Base-by-base conservation (phyloP, 1,140 invertebrate species). In the Lasaia peninsularis region DNA sequence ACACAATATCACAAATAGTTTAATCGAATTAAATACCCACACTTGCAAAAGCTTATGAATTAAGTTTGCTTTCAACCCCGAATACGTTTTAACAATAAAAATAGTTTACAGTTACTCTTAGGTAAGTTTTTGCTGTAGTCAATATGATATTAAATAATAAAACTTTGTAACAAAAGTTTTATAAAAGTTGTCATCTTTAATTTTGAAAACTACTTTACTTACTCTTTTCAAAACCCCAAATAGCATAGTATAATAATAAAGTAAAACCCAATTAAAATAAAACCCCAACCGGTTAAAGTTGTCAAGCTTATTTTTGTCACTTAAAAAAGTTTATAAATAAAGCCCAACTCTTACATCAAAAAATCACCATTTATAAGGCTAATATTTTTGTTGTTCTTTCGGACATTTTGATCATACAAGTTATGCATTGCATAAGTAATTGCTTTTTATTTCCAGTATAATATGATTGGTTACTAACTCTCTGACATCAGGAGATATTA, bases 391-490 rank as follows among this genome's bases (percentile, higher is more conserved):
- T 18, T 18, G n/a, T 37, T 44, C 5, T 6, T 18, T 44, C 1
- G 18, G 37, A 16, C 37, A 44, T 16, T 44, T 44, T 44, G 14
- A 9, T 44, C 10, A 28, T 28, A 28, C 8, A 28, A 7, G 5
- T 44, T 44, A 44, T 11, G 6, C 40, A 18, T 44, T 0, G 18
- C 40, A 44, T 21, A 44, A 18, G 16, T 44, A 44, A 44, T 44
- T 44, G 18, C 24, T 31, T 49, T 52, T 60, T 1, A 73, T 37
- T 28, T 63, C 51, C 11, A 61, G 40, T 12, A 73, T 50, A 20
- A 73, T 73, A 24, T 62, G 65, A 48, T 75, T 67, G 0, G 74
- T 84, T 0, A 87, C 73, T 14, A 82, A 52, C 33, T 73, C 67
- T 52, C 73, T 87, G 8, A 69, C 69, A 59, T 84, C 75, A n/a